Base-by-base conservation (phyloP, 2,113 vertebrate species). In the Calidris pugnax region DNA sequence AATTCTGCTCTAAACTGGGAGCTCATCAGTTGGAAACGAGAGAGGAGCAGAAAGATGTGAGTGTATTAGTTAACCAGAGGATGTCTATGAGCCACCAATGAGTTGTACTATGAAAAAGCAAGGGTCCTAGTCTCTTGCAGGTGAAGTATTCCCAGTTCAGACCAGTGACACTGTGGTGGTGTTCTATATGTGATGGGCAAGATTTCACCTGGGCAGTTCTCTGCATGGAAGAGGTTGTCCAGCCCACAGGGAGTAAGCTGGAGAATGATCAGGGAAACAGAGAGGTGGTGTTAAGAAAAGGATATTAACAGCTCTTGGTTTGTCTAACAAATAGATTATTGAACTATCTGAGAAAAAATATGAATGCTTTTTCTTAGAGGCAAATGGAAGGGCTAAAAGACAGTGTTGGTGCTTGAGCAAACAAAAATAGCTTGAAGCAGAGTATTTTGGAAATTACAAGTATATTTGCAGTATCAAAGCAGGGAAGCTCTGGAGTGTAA, bases 1-100 rank as follows among this genome's bases (percentile, higher is more conserved):
- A 96, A 96, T 96, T 95, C 93, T 94, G 82, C 95, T 96, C 82
- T 94, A 97, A 97, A 97, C 78, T 96, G 95, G 92, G 87, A 96
- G 95, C 95, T 96, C 96, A 96, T 96, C 95, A 96, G 87, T 80
- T 96, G 75, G 94, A 96, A 93, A 96, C 0, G 96, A 96, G 85
- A 95, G 87, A 76, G 78, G 79, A 96, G 93, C 77, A 87, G 95
- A 77, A 86, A 93, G 87, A 95, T 96, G 93, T 93, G 90, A 83
- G 78, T 96, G 59, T 50, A 83, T 90, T 95, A 94, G 95, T 91
- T 94, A 96, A 83, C 87, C 90, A 91, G 67, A 90, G 90, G 63
- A 88, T 83, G 41, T 53, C 91, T 94, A 73, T 0, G 15, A 96
- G 78, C 78, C 85, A 85, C 63, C 85, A 69, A 27, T 8, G 48